A percentile compares a stretch with the other conserved stretches of the same genome.
phyloP scores from a whole-genome alignment of 2,888 invertebrate genomes.

The Drosophila fungiperda region DNA sequence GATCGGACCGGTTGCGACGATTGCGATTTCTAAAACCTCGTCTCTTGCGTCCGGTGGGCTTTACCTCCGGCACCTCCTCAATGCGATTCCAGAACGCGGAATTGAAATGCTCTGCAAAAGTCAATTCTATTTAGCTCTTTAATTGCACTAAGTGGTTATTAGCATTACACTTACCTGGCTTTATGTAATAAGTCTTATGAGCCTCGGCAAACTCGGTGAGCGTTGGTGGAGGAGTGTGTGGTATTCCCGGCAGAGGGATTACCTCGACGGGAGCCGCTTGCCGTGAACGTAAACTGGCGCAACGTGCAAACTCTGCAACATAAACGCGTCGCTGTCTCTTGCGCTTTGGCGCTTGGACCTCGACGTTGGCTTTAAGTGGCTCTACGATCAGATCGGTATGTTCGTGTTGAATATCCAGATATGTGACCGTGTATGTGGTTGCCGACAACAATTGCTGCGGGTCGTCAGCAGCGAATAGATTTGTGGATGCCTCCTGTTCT shows the following conservation, averaged over 20 bases:
- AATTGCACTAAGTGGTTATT: not conserved
- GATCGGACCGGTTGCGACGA: constrained; percentile 51
- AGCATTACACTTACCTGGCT: constrained; percentile 39
- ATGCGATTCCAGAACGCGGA: constrained; percentile 60
- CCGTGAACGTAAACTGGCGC: constrained; percentile 60
- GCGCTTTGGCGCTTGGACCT: constrained; percentile 27
- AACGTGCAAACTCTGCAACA: constrained; percentile 51
- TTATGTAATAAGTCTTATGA: constrained; percentile 28
- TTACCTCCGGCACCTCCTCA: constrained; percentile 59
- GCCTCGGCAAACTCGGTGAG: constrained; percentile 55
- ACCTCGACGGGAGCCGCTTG: constrained; percentile 21
- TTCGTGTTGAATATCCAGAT: constrained; percentile 36
- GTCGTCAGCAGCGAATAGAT: constrained; percentile 1
- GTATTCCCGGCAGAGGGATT: constrained; percentile 8
- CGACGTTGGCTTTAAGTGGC: constrained; percentile 10
- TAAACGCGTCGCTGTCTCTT: constrained; percentile 64
- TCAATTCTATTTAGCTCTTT: not conserved
- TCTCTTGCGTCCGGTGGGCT: constrained; percentile 58
- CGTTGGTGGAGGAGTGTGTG: constrained; percentile 29
- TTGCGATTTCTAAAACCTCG: constrained; percentile 39
- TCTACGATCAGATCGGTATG: constrained; percentile 42
- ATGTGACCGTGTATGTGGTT: constrained; percentile 15
- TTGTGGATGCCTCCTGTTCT: constrained; percentile 30
- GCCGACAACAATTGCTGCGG: constrained; percentile 3
- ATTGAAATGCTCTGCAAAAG: constrained; percentile 49